Evolutionary conservation across 2,888 invertebrate species (phyloP).

Genomic region (Chymomyza amoena): DNA sequence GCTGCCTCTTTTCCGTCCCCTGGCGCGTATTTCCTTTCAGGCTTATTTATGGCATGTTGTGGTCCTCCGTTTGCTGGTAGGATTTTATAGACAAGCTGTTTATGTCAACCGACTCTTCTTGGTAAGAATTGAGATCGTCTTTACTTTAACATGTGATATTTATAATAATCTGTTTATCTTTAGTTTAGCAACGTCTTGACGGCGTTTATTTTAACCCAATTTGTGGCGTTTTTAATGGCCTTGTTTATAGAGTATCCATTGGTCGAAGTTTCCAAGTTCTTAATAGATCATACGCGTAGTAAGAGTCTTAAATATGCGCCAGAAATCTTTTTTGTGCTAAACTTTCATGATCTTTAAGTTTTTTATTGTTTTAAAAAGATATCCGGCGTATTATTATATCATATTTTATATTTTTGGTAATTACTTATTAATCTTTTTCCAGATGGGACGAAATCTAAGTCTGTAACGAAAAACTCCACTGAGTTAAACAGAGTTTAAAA

Average conservation of each 20-base stretch:
- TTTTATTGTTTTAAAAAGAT: too few species aligned
- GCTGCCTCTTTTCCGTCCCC: slow-evolving; percentile 57
- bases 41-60: slow-evolving; percentile 73
- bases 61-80: slow-evolving; percentile 53
- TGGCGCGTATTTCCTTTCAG: slow-evolving; percentile 74
- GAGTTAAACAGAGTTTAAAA: not conserved
- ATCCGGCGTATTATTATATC: too few species aligned
- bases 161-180: not conserved
- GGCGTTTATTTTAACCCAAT: slow-evolving; percentile 55
- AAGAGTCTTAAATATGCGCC: not conserved
- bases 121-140: slow-evolving; percentile 46
- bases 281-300: slow-evolving; percentile 30
- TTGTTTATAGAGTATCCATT: slow-evolving; percentile 69
- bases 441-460: slow-evolving; percentile 6
- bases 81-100: slow-evolving; percentile 61
- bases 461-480: not conserved
- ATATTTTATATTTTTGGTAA: not conserved
- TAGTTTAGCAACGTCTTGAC: slow-evolving; percentile 47
- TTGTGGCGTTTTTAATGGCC: slow-evolving; percentile 57
- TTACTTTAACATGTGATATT: not conserved
- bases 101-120: slow-evolving; percentile 57
- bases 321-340: too few species aligned
- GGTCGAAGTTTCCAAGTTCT: slow-evolving; percentile 43
- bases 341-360: too few species aligned
- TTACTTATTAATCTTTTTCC: not conserved